Evolutionary conservation across 2,888 invertebrate genomes (phyloP).

Genomic region (Caenorhabditis sp.): DNA sequence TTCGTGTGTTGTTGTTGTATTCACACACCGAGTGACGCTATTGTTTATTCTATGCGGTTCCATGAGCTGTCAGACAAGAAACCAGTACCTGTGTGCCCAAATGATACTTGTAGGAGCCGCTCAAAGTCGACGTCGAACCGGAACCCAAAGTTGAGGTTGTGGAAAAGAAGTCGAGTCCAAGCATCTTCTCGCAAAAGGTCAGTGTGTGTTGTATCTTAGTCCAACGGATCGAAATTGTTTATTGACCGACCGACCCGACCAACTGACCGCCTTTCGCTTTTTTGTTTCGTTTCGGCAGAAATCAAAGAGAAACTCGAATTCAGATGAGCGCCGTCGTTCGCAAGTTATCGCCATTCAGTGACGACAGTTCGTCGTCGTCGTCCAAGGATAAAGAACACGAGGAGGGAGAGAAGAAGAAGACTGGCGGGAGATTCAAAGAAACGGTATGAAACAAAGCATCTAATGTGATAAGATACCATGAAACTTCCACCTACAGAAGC

Average conservation of each 20-base stretch:
- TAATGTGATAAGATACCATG: constrained; percentile 27
- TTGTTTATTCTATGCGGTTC: constrained; percentile 52
- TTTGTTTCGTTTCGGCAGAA: not conserved
- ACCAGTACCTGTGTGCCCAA: not conserved
- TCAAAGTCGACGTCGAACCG: constrained; percentile 42
- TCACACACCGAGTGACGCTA: constrained; percentile 44
- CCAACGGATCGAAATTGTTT: constrained; percentile 27
- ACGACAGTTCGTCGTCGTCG: constrained; percentile 43
- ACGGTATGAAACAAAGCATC: constrained; percentile 15
- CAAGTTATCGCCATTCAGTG: constrained; percentile 59
- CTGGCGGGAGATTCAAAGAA: constrained; percentile 43
- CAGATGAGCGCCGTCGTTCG: constrained; percentile 60
- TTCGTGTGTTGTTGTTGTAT: constrained; percentile 23
- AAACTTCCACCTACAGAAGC: constrained; percentile 30
- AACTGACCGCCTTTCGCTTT: constrained; percentile 32
- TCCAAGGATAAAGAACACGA: constrained; percentile 35
- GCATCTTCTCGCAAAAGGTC: constrained; percentile 57
- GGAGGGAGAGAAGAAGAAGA: constrained; percentile 43
- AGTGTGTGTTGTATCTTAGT: not conserved
- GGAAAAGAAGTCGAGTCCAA: constrained; percentile 48
- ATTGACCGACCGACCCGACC: constrained; percentile 30
- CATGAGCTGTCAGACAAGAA: constrained; percentile 11
- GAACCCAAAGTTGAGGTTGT: constrained; percentile 20
- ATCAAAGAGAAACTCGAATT: constrained; percentile 24
- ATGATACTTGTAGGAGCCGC: constrained; percentile 31